Percentiles rank a stretch among this genome's conserved stretches.
These are phyloP conservation scores for Drosophila nigrodunni DNA, from an alignment of 1,140 invertebrate species.

Conservation along the genomic window DNA sequence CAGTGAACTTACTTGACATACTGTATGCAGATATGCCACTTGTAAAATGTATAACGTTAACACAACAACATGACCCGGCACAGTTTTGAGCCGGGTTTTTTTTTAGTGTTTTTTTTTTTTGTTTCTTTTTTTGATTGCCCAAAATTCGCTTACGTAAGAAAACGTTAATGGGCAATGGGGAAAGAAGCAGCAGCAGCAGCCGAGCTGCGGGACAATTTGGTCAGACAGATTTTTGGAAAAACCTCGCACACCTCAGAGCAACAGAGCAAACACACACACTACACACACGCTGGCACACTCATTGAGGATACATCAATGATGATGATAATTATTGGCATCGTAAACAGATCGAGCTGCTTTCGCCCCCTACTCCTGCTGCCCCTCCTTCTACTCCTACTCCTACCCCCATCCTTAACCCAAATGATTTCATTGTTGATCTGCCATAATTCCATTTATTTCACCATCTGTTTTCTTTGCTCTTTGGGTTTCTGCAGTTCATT, in stretches of 20 bases:
- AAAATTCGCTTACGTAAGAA: slow-evolving; percentile 46
- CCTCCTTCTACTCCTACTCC: too few species aligned
- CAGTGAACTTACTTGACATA: too few species aligned
- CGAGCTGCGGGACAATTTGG: slow-evolving; percentile 5
- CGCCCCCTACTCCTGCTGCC: not conserved
- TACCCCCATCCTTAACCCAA: not conserved
- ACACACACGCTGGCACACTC: slow-evolving; percentile 10
- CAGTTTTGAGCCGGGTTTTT: slow-evolving; percentile 48
- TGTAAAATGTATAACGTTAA: slow-evolving; percentile 25
- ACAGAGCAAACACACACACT: not conserved
- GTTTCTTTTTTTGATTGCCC: slow-evolving; percentile 28
- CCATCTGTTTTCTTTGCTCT: slow-evolving; percentile 29
- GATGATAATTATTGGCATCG: slow-evolving; percentile 38
- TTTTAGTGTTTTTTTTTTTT: slow-evolving; percentile 1
- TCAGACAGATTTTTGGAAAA: slow-evolving; percentile 21
- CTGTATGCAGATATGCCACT: slow-evolving; percentile 1
- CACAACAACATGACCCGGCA: slow-evolving; percentile 40
- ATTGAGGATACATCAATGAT: slow-evolving; percentile 22
- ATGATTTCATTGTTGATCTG: too few species aligned
- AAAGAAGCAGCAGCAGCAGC: not conserved
- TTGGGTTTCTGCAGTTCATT: slow-evolving; percentile 11
- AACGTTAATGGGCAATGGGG: slow-evolving; percentile 26
- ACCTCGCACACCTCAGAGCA: slow-evolving; percentile 2
- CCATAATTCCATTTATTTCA: not conserved
- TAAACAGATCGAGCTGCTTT: slow-evolving; percentile 28